Evolutionary conservation across 2,113 vertebrate genomes (phyloP).

Genomic region (Psittacula cyanocephala): DNA sequence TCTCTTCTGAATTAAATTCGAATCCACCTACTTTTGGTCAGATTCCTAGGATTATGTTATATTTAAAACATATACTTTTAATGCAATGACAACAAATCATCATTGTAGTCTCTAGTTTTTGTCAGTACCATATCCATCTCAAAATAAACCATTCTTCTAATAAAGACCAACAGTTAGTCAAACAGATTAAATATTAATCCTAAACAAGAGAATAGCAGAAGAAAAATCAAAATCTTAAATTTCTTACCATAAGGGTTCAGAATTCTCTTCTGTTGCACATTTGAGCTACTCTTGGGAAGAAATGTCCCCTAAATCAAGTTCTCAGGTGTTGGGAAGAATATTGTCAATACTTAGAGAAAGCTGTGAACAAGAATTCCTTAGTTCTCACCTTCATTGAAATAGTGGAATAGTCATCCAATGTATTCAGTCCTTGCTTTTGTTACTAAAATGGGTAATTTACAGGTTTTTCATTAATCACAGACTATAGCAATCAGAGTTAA

Average conservation of each 20-base stretch:
- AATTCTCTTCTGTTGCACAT: not conserved
- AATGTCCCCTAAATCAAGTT: not conserved
- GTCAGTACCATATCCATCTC: not conserved
- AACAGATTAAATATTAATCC: not conserved
- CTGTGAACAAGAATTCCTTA: not conserved
- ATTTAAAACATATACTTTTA: not conserved
- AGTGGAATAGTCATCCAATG: not conserved
- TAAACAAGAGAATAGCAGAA: not conserved
- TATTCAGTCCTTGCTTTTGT: not conserved
- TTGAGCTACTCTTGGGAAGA: not conserved
- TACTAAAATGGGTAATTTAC: not conserved
- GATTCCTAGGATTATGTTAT: not conserved
- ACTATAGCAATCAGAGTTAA: not conserved
- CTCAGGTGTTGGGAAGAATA: not conserved
- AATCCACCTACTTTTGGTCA: not conserved
- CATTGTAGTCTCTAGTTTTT: not conserved
- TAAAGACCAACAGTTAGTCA: not conserved
- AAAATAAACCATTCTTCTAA: not conserved
- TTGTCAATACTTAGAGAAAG: not conserved
- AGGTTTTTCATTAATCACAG: not conserved
- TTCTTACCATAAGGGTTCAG: not conserved
- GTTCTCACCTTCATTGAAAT: not conserved
- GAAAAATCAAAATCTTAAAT: not conserved
- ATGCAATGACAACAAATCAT: not conserved
- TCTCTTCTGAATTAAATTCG: too few species aligned